phyloP scores from a whole-genome alignment of 2,888 invertebrate species.

The Smittia sp. region DNA sequence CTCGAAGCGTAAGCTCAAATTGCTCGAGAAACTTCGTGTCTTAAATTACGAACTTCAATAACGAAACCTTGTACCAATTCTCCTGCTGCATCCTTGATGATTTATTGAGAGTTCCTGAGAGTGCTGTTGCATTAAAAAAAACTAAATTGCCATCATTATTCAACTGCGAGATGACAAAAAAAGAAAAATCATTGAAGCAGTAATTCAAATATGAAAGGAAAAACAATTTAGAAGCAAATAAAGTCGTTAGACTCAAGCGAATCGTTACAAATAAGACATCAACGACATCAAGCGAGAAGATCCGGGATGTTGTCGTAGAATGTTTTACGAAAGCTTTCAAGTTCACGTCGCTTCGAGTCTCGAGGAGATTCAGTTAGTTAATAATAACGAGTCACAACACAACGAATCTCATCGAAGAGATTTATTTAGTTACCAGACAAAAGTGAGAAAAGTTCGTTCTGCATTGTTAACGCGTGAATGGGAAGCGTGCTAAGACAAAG shows the following conservation, averaged over 20 bases:
- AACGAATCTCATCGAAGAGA: no score
- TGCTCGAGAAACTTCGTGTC: no score
- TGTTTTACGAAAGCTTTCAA: neutral
- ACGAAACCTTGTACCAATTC: conserved; percentile 7
- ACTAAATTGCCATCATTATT: conserved; percentile 14
- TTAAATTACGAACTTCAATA: no score
- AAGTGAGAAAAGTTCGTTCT: neutral
- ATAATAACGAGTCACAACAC: neutral
- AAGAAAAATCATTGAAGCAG: conserved; percentile 12
- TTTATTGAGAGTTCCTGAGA: neutral
- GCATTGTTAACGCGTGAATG: neutral
- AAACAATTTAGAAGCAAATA: neutral
- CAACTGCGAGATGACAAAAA: conserved; percentile 9
- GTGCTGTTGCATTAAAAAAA: neutral
- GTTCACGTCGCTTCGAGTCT: neutral
- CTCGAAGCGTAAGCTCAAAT: no score
- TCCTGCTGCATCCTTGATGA: conserved; percentile 1
- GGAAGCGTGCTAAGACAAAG: neutral
- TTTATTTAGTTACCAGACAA: no score
- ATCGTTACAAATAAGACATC: neutral
- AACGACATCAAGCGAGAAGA: neutral
- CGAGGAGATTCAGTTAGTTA: neutral
- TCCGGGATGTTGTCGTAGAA: conserved; percentile 1
- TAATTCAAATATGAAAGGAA: conserved; percentile 14
- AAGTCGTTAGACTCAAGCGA: neutral